phyloP scores from a whole-genome alignment of 2,888 invertebrate species.

The Campopleginae sp. region DNA sequence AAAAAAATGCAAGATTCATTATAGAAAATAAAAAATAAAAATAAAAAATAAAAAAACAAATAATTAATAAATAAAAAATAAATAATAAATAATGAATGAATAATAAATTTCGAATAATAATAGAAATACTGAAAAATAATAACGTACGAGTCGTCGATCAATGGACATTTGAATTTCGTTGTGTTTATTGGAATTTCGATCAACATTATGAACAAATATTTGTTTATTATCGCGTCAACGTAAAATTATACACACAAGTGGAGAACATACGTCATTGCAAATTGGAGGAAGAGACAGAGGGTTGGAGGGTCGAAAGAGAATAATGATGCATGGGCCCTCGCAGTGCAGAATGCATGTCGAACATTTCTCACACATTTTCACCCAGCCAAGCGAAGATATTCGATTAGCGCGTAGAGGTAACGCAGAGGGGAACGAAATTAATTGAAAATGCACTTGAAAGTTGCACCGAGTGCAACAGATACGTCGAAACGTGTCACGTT shows the following conservation, averaged over 20 bases:
- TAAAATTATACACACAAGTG: background rate
- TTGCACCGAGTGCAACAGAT: conserved; percentile 21
- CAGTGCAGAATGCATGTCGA: background rate
- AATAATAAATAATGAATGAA: too few relatives aligned
- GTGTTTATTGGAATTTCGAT: background rate
- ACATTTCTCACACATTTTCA: conserved; percentile 10
- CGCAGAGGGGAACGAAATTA: conserved; percentile 11
- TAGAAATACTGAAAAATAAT: too few relatives aligned
- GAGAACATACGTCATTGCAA: conserved; percentile 4
- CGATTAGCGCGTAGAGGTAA: conserved; percentile 27
- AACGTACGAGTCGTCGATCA: too few relatives aligned
- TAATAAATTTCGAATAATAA: too few relatives aligned
- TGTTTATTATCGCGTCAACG: too few relatives aligned
- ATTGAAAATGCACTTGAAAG: conserved; percentile 55
- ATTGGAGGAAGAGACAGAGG: background rate
- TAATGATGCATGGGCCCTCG: background rate
- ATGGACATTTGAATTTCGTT: background rate
- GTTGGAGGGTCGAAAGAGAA: background rate
- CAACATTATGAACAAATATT: background rate
- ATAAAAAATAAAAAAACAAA: too few relatives aligned
- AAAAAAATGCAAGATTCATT: background rate
- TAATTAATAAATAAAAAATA: too few relatives aligned
- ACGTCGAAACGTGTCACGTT: conserved; percentile 1
- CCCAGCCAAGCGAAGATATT: background rate
- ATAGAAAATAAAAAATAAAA: too few relatives aligned